Conservation (phyloP, 2,888 invertebrate genomes). For the Brachyptera risi region DNA sequence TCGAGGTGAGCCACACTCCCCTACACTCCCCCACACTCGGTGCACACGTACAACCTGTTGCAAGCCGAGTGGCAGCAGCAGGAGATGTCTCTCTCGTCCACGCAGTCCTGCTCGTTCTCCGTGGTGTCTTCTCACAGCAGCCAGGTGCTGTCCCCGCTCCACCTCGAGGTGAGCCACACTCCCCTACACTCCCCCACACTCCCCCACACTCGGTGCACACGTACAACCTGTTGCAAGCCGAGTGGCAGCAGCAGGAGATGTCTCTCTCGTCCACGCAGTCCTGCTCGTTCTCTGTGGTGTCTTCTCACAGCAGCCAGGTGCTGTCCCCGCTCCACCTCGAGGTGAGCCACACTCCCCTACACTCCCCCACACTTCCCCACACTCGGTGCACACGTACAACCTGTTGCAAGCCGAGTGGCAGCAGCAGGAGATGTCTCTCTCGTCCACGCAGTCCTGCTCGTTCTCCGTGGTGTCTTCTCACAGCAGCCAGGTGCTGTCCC, state of each 20-base stretch:
- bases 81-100: conserved; percentile 47
- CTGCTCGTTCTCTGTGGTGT: conserved; percentile 45
- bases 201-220: conserved; percentile 89
- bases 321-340: conserved; percentile 13
- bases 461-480: conserved; percentile 35
- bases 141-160: conserved; percentile 18
- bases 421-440: conserved; percentile 43
- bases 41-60: conserved; percentile 70
- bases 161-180: no score
- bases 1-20: no score
- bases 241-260: conserved; percentile 42
- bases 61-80: conserved; percentile 48
- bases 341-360: no score
- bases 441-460: conserved; percentile 56
- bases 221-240: conserved; percentile 58
- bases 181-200: no score
- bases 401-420: conserved; percentile 51
- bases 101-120: conserved; percentile 53
- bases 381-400: conserved; percentile 80
- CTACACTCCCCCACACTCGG: conserved; percentile 84
- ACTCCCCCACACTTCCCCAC: no score
- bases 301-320: conserved; percentile 26
- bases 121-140: conserved; percentile 28
- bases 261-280: conserved; percentile 54
- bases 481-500: conserved; percentile 23